Percentiles rank a stretch among this genome's conserved stretches.
Conservation (phyloP, 30 jellyfish, hydroid and myxozoan genomes). For the Mastigias papua region DNA sequence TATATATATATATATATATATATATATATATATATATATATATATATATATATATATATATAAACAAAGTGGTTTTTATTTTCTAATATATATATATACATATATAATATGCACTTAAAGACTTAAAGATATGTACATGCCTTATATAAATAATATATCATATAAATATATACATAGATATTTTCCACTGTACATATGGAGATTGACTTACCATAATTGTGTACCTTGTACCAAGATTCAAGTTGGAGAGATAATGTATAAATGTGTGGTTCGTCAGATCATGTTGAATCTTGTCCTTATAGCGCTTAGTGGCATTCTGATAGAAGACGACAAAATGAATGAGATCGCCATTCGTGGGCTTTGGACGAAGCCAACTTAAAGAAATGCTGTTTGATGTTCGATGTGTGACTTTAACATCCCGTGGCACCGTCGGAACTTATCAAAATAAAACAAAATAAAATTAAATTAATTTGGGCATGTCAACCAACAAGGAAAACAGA, state of each 20-base stretch:
- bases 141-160: too few relatives aligned
- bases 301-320: constrained; percentile 61
- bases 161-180: too few relatives aligned
- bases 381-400: constrained; percentile 30
- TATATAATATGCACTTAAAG: too few relatives aligned
- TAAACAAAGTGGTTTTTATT: too few relatives aligned
- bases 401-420: constrained; percentile 49
- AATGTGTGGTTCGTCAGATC: constrained; percentile 61
- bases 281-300: constrained; percentile 21
- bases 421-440: constrained; percentile 71
- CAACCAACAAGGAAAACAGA: too few relatives aligned
- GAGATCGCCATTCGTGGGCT: constrained; percentile 69
- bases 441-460: background rate
- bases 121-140: too few relatives aligned
- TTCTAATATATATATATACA: too few relatives aligned
- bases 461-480: too few relatives aligned
- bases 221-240: constrained; percentile 52
- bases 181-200: too few relatives aligned
- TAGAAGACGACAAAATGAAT: constrained; percentile 66
- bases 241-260: constrained; percentile 21
- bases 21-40: too few relatives aligned
- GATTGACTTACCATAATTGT: constrained; percentile 60
- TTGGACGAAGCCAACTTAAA: constrained; percentile 86
- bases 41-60: too few relatives aligned
- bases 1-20: too few relatives aligned